These are phyloP conservation scores for Ara ararauna DNA, from an alignment of 2,797 vertebrate species.

Conservation along the genomic window DNA sequence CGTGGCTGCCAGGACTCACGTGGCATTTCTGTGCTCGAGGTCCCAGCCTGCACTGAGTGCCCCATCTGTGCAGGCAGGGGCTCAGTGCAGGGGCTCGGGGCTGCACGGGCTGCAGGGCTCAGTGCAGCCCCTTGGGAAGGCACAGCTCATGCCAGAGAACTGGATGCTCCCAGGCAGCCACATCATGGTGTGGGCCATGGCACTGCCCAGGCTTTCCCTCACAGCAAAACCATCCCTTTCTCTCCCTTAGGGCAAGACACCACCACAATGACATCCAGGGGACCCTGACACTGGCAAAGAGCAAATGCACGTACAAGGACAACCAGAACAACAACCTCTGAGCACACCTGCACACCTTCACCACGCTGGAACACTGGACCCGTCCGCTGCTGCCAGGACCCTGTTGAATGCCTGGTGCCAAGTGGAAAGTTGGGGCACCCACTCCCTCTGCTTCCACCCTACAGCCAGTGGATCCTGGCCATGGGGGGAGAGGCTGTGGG, in stretches of 20 bases:
- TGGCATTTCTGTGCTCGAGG: background rate
- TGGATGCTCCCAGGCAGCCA: background rate
- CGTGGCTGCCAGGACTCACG: rapidly evolving
- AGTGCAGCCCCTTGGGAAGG: too few species aligned
- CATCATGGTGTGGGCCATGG: rapidly evolving
- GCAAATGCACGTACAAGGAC: constrained; percentile 80
- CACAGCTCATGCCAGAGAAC: background rate
- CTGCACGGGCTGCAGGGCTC: background rate
- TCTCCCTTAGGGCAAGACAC: constrained; percentile 80
- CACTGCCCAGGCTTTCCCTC: background rate
- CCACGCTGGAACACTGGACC: rapidly evolving
- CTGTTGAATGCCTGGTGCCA: background rate
- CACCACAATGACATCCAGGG: constrained; percentile 73
- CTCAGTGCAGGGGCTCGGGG: background rate
- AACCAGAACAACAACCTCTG: constrained; percentile 84
- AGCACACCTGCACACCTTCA: background rate
- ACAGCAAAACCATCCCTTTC: background rate
- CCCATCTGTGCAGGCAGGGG: rapidly evolving
- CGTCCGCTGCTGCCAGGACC: background rate
- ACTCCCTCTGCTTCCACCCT: background rate
- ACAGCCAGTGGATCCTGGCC: rapidly evolving
- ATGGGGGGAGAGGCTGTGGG: background rate
- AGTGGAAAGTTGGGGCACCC: background rate
- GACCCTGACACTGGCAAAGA: constrained; percentile 67
- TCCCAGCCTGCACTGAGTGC: background rate